These are phyloP conservation scores for Pelusios castaneus DNA, from an alignment of 2,113 vertebrate genomes.

Conservation along the genomic window DNA sequence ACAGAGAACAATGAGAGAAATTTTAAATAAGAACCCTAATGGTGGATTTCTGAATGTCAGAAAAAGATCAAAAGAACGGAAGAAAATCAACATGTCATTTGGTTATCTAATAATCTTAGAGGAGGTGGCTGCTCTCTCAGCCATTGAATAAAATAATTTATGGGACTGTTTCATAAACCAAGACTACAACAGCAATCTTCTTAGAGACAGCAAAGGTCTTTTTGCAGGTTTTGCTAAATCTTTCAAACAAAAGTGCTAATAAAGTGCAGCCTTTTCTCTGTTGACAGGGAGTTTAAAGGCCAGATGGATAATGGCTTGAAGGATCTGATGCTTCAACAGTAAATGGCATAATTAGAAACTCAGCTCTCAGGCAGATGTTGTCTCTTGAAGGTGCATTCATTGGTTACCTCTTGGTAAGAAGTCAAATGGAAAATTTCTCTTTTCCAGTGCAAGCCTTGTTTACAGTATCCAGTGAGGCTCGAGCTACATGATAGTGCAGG, in stretches of 20 bases:
- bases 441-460: background rate
- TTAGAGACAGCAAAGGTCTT: background rate
- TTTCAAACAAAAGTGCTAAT: background rate
- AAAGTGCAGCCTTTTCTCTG: slow-evolving; percentile 4
- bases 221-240: slow-evolving; percentile 14
- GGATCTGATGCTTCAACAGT: background rate
- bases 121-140: background rate
- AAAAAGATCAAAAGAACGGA: background rate
- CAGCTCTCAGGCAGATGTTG: background rate
- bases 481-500: background rate
- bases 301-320: background rate
- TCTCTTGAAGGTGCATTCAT: background rate
- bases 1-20: background rate
- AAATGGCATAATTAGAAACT: background rate
- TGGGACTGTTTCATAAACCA: background rate
- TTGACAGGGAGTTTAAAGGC: slow-evolving; percentile 29
- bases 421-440: background rate
- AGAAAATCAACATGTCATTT: background rate
- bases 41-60: background rate
- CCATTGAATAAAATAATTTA: background rate
- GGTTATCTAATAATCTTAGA: background rate
- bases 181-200: background rate
- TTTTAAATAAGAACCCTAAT: background rate
- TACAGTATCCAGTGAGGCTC: background rate
- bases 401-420: background rate